phyloP scores from a whole-genome alignment of 2,888 invertebrate species.

The Pandemis corylana region DNA sequence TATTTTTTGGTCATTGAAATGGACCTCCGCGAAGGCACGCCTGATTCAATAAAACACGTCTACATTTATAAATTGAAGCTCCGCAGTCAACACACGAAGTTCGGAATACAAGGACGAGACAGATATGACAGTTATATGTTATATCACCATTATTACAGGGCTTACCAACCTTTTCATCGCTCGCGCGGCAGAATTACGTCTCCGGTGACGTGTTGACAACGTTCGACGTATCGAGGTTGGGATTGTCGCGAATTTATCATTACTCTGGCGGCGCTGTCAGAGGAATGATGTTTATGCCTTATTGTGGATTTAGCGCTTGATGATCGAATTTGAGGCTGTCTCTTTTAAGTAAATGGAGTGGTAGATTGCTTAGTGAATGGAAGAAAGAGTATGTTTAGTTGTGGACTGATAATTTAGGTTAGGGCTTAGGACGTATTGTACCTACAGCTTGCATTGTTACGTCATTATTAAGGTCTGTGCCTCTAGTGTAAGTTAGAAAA shows the following conservation, averaged over 20 bases:
- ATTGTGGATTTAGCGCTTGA: background rate
- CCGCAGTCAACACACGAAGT: background rate
- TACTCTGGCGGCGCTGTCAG: background rate
- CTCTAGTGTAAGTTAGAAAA: too few species aligned
- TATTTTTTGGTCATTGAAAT: too few species aligned
- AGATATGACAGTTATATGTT: background rate
- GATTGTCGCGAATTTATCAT: slow-evolving; percentile 17
- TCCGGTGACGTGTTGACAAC: background rate
- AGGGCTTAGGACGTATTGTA: too few species aligned
- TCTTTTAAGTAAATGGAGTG: background rate
- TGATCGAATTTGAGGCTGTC: background rate
- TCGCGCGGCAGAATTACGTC: background rate
- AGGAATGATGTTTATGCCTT: background rate
- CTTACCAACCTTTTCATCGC: background rate
- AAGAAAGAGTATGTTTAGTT: too few species aligned
- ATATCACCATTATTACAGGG: background rate
- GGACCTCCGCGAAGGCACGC: too few species aligned
- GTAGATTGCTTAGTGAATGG: background rate
- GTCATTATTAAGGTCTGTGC: too few species aligned
- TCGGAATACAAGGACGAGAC: background rate
- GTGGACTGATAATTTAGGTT: too few species aligned
- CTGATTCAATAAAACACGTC: too few species aligned
- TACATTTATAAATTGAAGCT: background rate
- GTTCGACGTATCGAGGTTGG: background rate
- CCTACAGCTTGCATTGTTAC: too few species aligned